Evolutionary conservation across 2,113 vertebrate genomes (phyloP), one percentile per base, ranked within the genome.

Genomic region (Nerophis lumbriciformis): DNA sequence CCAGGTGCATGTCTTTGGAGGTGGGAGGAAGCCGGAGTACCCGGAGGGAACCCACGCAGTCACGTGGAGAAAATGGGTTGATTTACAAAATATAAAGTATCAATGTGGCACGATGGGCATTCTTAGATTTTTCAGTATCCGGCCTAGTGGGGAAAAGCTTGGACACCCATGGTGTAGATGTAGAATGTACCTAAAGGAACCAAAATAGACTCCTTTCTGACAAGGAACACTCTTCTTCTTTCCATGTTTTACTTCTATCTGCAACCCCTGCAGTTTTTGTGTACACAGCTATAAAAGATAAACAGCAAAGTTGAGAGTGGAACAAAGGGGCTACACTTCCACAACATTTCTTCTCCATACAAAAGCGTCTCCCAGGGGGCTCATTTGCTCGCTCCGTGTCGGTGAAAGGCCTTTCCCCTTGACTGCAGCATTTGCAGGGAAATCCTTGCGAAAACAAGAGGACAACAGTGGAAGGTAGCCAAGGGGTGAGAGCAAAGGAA

Each of bases 391-490:
- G 8, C 14, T 66, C 61, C 61, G 63, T 3, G 60, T 59, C 19
- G 56, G 73, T 68, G 70, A 71, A 61, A 74, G 73, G 77, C 73
- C 76, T 15, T 73, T 87, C 85, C 86, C 84, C 88, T 50, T 53
- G 59, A 61, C 15, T 53, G 28, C 28, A 12, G 36, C 69, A 65
- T 53, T 73, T 66, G 70, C 74, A 71, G 84, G 78, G 77, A 87
- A 83, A 77, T 69, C 70, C 76, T 70, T 84, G 39, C 62, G 71
- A 79, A 86, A 86, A 79, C 79, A 85, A 73, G 53, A 77, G 71
- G 78, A 87, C 87, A 88, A 89, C 81, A 85, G 79, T 86, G 89
- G 87, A 86, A 44, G 53, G 56, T 2, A 52, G 88, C 89, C 89
- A 89, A 85, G 80, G 65, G 61, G 65, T 42, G 47, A 51, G 65